phyloP scores from a whole-genome alignment of 30 jellyfish, hydroid and myxozoan genomes.

The Aurelia sp. region DNA sequence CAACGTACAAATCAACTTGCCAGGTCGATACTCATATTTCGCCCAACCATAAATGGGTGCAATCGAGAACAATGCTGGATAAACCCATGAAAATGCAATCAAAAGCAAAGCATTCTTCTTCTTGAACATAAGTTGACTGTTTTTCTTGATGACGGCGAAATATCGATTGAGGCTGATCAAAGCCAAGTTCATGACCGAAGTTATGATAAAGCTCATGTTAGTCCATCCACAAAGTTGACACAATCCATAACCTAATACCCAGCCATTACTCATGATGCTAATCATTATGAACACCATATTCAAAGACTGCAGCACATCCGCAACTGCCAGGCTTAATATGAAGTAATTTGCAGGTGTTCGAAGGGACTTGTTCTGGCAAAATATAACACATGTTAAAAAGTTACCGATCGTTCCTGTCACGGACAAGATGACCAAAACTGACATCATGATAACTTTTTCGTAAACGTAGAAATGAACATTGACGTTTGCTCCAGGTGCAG shows the following conservation, averaged over 20 bases:
- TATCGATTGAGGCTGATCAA: slow-evolving; percentile 61
- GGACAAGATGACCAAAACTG: slow-evolving; percentile 32
- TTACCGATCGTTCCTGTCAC: slow-evolving; percentile 67
- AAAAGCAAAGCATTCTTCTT: slow-evolving; percentile 36
- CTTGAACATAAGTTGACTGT: slow-evolving; percentile 13
- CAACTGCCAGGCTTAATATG: slow-evolving; percentile 72
- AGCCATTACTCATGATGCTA: slow-evolving; percentile 39
- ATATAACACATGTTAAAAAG: slow-evolving; percentile 44
- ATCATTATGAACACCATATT: slow-evolving; percentile 59
- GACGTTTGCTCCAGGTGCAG: background rate
- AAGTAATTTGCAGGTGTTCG: slow-evolving; percentile 59
- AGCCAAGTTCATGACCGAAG: slow-evolving; percentile 60
- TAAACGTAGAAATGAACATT: slow-evolving; percentile 31
- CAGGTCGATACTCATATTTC: slow-evolving; percentile 72
- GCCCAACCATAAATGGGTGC: slow-evolving; percentile 84
- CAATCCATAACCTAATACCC: slow-evolving; percentile 58
- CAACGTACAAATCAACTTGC: slow-evolving; percentile 78
- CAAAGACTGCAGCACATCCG: slow-evolving; percentile 68
- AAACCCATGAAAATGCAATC: slow-evolving; percentile 57
- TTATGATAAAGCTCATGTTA: slow-evolving; percentile 67
- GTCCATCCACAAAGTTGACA: slow-evolving; percentile 78
- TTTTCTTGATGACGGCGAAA: slow-evolving; percentile 51
- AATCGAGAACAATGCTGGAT: slow-evolving; percentile 61
- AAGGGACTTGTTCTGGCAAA: slow-evolving; percentile 44
- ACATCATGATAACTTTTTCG: slow-evolving; percentile 48